Percentiles rank a stretch among this genome's conserved stretches.
These are phyloP conservation scores for Bothrops jararaca DNA, from an alignment of 2,113 vertebrate species.

Conservation along the genomic window DNA sequence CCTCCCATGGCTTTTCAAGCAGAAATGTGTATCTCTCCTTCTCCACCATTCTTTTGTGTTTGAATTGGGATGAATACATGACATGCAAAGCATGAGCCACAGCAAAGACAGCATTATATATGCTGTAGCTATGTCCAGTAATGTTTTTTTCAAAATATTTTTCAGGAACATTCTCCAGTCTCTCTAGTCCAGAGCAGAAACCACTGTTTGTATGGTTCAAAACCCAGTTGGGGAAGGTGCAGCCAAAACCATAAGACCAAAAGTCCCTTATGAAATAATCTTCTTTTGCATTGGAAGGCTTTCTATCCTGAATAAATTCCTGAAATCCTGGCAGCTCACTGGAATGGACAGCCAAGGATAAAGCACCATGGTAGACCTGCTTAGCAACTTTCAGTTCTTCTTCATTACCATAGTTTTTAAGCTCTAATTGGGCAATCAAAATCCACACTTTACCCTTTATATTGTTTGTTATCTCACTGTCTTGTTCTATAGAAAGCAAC, in stretches of 20 bases:
- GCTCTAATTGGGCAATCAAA: neutral
- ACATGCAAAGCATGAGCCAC: neutral
- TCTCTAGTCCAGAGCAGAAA: neutral
- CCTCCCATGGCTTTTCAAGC: neutral
- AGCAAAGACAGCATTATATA: conserved; percentile 6
- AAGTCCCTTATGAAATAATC: neutral
- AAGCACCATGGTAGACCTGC: neutral
- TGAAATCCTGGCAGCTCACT: neutral
- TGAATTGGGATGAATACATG: neutral
- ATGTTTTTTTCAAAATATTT: neutral
- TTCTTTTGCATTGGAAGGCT: neutral
- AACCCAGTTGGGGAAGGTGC: neutral
- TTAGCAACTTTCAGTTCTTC: neutral
- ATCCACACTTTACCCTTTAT: neutral
- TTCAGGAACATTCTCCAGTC: neutral
- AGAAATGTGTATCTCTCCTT: neutral
- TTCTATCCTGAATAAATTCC: neutral
- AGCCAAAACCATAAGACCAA: neutral
- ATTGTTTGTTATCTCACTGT: neutral
- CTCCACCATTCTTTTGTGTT: neutral
- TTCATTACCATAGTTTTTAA: neutral
- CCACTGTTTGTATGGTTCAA: neutral
- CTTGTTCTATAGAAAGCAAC: neutral
- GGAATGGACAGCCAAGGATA: neutral
- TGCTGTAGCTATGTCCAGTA: neutral